A percentile compares a stretch with the other conserved stretches of the same genome.
phyloP scores from a whole-genome alignment of 2,113 vertebrate species.

The Carollia perspicillata region DNA sequence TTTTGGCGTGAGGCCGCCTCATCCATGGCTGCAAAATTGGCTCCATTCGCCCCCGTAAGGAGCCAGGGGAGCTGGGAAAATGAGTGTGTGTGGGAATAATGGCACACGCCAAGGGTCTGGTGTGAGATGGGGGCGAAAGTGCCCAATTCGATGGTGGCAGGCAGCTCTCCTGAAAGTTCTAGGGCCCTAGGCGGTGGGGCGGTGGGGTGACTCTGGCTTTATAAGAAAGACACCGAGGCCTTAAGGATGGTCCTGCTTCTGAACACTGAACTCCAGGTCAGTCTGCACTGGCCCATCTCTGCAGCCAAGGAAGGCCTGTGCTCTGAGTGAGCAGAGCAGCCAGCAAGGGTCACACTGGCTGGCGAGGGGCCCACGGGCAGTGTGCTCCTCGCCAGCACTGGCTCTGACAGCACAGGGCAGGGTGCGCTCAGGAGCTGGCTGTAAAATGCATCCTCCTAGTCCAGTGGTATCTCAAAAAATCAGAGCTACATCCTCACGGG shows the following conservation, averaged over 20 bases:
- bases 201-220: background rate
- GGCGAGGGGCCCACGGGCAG: background rate
- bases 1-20: conserved; percentile 50
- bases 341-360: background rate
- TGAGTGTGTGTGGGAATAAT: conserved; percentile 32
- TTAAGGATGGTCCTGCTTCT: background rate
- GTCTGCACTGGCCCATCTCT: background rate
- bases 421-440: background rate
- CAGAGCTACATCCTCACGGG: background rate
- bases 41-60: conserved; percentile 58
- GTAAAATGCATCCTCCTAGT: background rate
- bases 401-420: background rate
- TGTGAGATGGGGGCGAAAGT: conserved; percentile 25
- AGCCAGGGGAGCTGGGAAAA: conserved; percentile 52
- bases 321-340: background rate
- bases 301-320: background rate
- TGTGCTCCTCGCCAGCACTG: background rate
- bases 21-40: conserved; percentile 50
- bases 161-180: background rate
- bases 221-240: background rate
- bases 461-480: background rate
- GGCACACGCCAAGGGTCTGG: conserved; percentile 29
- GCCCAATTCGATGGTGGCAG: conserved; percentile 1
- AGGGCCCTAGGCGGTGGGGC: background rate
- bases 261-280: background rate